A percentile compares a stretch with the other conserved stretches of the same genome.
These are phyloP conservation scores for Zelleria hepariella DNA, from an alignment of 2,888 invertebrate species.

Conservation along the genomic window DNA sequence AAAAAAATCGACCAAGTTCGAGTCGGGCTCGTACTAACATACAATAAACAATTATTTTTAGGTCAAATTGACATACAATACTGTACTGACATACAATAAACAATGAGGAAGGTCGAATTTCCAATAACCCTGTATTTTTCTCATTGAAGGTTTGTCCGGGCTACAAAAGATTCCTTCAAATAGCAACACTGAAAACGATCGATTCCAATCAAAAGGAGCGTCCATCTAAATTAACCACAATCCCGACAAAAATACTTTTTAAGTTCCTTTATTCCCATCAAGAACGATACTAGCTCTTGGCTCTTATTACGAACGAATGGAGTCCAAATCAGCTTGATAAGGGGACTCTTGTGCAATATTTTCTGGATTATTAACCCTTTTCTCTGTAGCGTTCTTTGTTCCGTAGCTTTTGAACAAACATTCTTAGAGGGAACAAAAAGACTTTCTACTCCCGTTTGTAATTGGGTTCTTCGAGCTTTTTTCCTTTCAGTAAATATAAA, in stretches of 20 bases:
- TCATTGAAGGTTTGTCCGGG: too few relatives aligned
- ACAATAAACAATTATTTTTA: too few relatives aligned
- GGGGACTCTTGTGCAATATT: conserved; percentile 20
- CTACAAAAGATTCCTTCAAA: background rate
- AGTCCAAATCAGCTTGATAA: background rate
- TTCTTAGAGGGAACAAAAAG: background rate
- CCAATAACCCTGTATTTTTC: too few relatives aligned
- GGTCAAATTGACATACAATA: too few relatives aligned
- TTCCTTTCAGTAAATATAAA: background rate
- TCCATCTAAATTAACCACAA: conserved; percentile 43
- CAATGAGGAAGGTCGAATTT: too few relatives aligned
- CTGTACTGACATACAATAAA: too few relatives aligned
- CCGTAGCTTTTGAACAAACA: conserved; percentile 4
- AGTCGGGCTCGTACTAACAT: too few relatives aligned
- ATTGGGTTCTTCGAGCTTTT: background rate
- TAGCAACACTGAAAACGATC: background rate
- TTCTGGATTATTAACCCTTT: conserved; percentile 39
- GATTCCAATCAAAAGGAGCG: conserved; percentile 15
- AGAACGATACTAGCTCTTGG: background rate
- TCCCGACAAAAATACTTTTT: conserved; percentile 19
- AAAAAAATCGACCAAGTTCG: too few relatives aligned
- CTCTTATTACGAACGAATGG: background rate
- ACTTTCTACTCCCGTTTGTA: background rate
- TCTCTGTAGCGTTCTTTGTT: conserved; percentile 22
- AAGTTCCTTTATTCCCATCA: conserved; percentile 36